Evolutionary conservation across 2,888 invertebrate genomes (phyloP).

Genomic region (Vannuccia rotundouncinata): DNA sequence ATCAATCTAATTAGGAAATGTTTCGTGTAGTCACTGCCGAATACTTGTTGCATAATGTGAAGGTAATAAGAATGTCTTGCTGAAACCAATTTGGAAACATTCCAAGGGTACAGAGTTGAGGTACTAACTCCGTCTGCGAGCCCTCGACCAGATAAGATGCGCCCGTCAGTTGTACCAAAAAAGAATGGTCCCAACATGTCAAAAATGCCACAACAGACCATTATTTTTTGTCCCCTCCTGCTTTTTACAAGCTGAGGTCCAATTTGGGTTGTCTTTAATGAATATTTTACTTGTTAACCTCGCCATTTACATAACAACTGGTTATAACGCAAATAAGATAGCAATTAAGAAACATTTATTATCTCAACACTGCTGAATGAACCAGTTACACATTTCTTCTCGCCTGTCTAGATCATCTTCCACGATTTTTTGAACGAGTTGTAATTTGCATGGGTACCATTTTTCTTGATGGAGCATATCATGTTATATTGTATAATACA

Average conservation of each 20-base stretch:
- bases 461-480: neutral
- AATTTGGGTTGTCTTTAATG: neutral
- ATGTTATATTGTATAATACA: neutral
- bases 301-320: neutral
- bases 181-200: neutral
- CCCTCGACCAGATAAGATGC: neutral
- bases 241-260: neutral
- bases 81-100: slow-evolving; percentile 29
- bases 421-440: neutral
- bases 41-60: slow-evolving; percentile 31
- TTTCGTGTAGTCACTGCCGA: slow-evolving; percentile 27
- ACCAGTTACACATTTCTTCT: slow-evolving; percentile 22
- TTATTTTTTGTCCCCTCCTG: neutral
- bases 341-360: neutral
- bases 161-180: neutral
- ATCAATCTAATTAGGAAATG: slow-evolving; percentile 30
- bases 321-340: neutral
- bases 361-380: slow-evolving; percentile 2
- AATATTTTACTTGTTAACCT: neutral
- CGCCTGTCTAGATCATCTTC: slow-evolving; percentile 10
- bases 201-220: neutral
- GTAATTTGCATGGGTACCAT: neutral
- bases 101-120: neutral
- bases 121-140: slow-evolving; percentile 12
- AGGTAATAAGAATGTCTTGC: slow-evolving; percentile 24